These are phyloP conservation scores for Heliconius ismenius DNA, from an alignment of 2,888 invertebrate genomes.

Conservation along the genomic window DNA sequence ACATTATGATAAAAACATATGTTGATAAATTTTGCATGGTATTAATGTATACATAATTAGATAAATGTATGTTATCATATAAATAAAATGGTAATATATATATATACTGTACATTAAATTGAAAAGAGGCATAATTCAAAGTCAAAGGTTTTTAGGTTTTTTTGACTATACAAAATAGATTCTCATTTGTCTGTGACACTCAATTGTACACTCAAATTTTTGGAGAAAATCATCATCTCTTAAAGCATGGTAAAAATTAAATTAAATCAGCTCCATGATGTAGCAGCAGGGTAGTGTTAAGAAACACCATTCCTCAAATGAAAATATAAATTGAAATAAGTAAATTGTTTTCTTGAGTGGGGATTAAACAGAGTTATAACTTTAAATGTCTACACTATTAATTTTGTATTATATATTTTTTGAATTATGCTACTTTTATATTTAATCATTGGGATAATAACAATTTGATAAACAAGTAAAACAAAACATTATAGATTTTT, in stretches of 20 bases:
- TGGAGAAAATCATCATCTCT: too few species aligned
- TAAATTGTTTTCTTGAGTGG: too few species aligned
- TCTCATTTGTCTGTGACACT: too few species aligned
- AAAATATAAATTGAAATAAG: too few species aligned
- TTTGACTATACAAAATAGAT: too few species aligned
- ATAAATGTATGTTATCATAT: neutral
- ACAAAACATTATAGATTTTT: neutral
- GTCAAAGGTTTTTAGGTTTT: too few species aligned
- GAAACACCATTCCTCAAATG: too few species aligned
- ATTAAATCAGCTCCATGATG: too few species aligned
- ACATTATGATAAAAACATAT: neutral
- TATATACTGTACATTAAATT: neutral
- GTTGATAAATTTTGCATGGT: conserved; percentile 1
- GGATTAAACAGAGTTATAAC: neutral
- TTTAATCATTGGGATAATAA: neutral
- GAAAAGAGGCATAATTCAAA: neutral
- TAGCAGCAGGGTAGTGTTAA: too few species aligned
- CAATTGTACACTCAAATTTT: too few species aligned
- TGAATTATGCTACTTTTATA: neutral
- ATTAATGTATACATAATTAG: neutral
- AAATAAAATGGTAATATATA: neutral
- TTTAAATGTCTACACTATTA: neutral
- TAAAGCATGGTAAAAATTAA: too few species aligned
- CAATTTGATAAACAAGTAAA: neutral
- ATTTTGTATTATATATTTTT: neutral